A percentile compares a stretch with the other conserved stretches of the same genome.
Conservation (phyloP, 1,140 invertebrate genomes). For the Ceratitis capitata region DNA sequence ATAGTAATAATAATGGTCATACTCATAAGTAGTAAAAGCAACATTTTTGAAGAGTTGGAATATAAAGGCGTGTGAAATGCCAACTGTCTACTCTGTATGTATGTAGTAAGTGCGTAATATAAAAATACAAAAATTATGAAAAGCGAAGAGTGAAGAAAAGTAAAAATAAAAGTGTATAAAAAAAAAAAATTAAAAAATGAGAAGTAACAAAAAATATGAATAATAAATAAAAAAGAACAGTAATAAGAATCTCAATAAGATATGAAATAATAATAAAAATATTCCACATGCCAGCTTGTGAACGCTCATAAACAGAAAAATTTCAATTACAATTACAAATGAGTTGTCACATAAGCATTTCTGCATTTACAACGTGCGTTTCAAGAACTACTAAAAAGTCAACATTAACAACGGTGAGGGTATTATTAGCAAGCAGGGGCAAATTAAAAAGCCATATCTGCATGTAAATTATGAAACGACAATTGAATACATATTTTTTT, state of each 20-base stretch:
- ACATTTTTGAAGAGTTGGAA: neutral
- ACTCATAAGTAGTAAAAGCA: neutral
- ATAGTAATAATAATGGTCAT: neutral
- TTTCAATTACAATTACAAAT: slow-evolving; percentile 38
- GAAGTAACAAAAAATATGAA: neutral
- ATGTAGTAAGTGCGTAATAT: neutral
- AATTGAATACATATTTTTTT: neutral
- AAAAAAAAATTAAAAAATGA: neutral
- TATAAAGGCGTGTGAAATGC: neutral
- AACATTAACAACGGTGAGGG: neutral
- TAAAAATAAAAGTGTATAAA: too few species aligned
- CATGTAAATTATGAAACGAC: neutral
- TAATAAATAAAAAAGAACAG: neutral
- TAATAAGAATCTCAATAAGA: neutral
- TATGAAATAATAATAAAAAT: neutral
- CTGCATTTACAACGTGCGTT: too few species aligned
- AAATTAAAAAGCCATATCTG: slow-evolving; percentile 14
- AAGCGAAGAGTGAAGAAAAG: too few species aligned
- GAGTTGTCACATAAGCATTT: neutral
- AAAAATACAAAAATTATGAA: neutral
- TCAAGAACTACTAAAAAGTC: too few species aligned
- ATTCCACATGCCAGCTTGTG: neutral
- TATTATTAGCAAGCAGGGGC: neutral
- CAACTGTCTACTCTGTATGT: neutral
- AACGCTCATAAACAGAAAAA: neutral